phyloP scores from a whole-genome alignment of 2,113 vertebrate genomes.

The Calidris pugnax region DNA sequence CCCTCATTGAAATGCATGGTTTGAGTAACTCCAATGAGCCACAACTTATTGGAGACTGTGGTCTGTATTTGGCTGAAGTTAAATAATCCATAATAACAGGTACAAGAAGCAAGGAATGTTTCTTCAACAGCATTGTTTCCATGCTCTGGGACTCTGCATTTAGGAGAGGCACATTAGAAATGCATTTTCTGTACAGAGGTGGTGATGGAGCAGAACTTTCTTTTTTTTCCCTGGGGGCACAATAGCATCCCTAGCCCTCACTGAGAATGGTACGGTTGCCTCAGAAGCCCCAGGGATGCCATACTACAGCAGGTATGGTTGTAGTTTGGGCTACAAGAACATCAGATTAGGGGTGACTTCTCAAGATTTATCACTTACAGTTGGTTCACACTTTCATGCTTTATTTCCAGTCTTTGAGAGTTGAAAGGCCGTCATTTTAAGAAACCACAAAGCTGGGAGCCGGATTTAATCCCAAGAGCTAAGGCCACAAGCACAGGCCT shows the following conservation, averaged over 20 bases:
- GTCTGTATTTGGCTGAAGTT: neutral
- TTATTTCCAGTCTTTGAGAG: neutral
- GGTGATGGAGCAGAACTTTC: neutral
- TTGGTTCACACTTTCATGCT: neutral
- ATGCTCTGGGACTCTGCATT: neutral
- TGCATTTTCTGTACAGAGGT: neutral
- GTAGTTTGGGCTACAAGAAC: neutral
- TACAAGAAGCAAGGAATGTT: neutral
- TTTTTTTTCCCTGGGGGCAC: neutral
- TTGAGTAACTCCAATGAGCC: neutral
- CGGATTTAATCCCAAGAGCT: neutral
- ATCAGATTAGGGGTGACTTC: neutral
- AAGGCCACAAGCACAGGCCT: neutral
- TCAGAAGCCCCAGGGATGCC: neutral
- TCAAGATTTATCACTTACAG: neutral
- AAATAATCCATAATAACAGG: neutral
- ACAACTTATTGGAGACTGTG: neutral
- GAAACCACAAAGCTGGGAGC: neutral
- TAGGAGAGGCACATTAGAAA: neutral
- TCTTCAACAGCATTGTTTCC: neutral
- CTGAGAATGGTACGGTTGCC: neutral
- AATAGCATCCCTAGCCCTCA: rapidly evolving
- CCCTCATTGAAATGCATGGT: neutral
- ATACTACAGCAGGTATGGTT: neutral
- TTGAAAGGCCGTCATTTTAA: neutral